A percentile compares a stretch with the other conserved stretches of the same genome.
phyloP scores from a whole-genome alignment of 2,797 vertebrate species.

The Poeciliopsis infans region DNA sequence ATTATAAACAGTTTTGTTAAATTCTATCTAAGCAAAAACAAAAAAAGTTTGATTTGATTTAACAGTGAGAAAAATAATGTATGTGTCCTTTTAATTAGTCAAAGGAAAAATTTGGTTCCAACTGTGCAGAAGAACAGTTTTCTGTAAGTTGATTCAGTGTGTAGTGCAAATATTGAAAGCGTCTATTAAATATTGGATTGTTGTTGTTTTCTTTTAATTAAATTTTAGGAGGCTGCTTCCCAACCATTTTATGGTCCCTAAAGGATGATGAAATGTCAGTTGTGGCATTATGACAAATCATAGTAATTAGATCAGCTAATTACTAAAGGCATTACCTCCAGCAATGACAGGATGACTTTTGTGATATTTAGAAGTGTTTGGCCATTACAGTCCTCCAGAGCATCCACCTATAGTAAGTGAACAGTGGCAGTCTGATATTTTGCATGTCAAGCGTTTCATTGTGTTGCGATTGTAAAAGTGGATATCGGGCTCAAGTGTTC shows the following conservation, averaged over 20 bases:
- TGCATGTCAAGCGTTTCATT: constrained; percentile 22
- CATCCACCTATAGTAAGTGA: constrained; percentile 37
- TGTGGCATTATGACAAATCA: constrained; percentile 71
- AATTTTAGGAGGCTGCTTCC: constrained; percentile 64
- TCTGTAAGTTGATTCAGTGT: constrained; percentile 22
- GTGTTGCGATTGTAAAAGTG: constrained; percentile 34
- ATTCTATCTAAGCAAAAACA: too few species aligned
- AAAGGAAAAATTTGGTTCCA: too few species aligned
- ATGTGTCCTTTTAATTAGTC: too few species aligned
- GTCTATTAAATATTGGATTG: constrained; percentile 53
- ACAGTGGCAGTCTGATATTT: constrained; percentile 32
- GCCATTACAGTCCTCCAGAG: constrained; percentile 48
- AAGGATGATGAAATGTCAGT: constrained; percentile 74
- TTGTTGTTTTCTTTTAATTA: constrained; percentile 69
- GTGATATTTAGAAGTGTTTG: constrained; percentile 52
- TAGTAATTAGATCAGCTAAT: constrained; percentile 65
- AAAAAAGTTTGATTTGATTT: too few species aligned
- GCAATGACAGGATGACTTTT: constrained; percentile 37
- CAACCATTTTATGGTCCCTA: constrained; percentile 50
- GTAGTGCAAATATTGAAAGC: constrained; percentile 23
- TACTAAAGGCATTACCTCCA: constrained; percentile 46
- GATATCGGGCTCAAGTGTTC: constrained; percentile 19
- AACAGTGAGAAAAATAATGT: too few species aligned
- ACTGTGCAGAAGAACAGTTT: background rate
- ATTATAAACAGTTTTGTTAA: too few species aligned